Evolutionary conservation across 2,113 vertebrate genomes (phyloP).

Genomic region (Nothoprocta perdicaria): DNA sequence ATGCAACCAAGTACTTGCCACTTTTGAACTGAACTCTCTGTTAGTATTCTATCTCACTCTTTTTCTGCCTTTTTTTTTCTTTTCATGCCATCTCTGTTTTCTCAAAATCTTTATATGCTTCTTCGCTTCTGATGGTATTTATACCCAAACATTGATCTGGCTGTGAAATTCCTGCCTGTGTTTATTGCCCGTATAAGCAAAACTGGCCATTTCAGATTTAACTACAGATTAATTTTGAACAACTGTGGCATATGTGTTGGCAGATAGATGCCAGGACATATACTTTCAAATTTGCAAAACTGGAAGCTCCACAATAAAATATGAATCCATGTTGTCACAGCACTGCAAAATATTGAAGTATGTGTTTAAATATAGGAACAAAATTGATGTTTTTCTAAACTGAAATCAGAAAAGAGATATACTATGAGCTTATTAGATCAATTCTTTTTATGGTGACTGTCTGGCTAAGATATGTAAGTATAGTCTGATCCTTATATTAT

Average conservation of each 20-base stretch:
- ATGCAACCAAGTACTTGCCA: neutral
- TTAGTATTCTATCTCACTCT: neutral
- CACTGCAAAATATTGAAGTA: neutral
- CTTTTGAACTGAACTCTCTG: neutral
- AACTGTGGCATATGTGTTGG: neutral
- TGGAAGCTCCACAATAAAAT: neutral
- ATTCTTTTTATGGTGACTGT: neutral
- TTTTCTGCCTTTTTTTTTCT: neutral
- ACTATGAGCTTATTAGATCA: neutral
- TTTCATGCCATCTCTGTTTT: neutral
- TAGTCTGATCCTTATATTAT: neutral
- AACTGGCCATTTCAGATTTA: neutral
- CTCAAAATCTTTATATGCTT: neutral
- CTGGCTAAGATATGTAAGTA: neutral
- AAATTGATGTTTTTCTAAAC: neutral
- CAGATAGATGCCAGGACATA: neutral
- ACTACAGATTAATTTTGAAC: neutral
- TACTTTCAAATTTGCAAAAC: neutral
- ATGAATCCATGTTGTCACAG: neutral
- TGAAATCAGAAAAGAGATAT: neutral
- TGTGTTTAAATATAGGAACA: neutral
- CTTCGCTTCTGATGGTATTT: neutral
- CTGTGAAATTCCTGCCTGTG: neutral
- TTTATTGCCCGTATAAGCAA: neutral
- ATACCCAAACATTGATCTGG: neutral